Evolutionary conservation across 2,113 vertebrate genomes (phyloP).

Genomic region (Motacilla alba): DNA sequence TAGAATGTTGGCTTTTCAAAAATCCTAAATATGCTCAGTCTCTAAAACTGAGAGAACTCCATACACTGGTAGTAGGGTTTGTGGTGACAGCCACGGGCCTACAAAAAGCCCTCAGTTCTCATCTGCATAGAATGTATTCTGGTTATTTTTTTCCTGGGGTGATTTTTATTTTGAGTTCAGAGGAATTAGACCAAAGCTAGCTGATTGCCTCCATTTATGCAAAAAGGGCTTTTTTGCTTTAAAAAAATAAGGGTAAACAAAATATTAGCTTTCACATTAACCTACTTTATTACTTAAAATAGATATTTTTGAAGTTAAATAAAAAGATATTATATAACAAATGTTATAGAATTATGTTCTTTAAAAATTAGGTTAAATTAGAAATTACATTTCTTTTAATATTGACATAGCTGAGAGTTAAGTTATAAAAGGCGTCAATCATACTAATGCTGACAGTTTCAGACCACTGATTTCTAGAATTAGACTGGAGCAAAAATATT

Average conservation of each 20-base stretch:
- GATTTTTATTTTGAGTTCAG: not conserved
- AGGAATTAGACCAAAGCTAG: not conserved
- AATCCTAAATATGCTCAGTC: not conserved
- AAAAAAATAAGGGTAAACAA: not conserved
- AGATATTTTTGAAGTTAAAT: not conserved
- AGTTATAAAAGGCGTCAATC: slow-evolving; percentile 31
- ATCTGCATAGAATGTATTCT: not conserved
- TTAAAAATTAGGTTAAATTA: slow-evolving; percentile 42
- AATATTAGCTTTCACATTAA: not conserved
- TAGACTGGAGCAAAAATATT: not conserved
- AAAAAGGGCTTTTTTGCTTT: not conserved
- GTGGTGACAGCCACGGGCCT: not conserved
- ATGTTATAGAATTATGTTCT: slow-evolving; percentile 7
- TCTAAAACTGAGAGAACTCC: not conserved
- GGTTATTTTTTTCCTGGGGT: not conserved
- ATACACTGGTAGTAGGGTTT: not conserved
- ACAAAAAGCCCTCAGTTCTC: not conserved
- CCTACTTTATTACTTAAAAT: not conserved
- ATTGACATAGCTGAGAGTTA: slow-evolving; percentile 45
- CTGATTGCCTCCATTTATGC: not conserved
- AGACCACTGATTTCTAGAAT: not conserved
- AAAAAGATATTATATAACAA: not conserved
- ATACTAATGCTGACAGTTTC: slow-evolving; percentile 12
- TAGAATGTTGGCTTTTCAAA: not conserved
- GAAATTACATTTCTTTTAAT: slow-evolving; percentile 45